phyloP scores from a whole-genome alignment of 1,140 invertebrate genomes.

The Globodera rostochiensis region DNA sequence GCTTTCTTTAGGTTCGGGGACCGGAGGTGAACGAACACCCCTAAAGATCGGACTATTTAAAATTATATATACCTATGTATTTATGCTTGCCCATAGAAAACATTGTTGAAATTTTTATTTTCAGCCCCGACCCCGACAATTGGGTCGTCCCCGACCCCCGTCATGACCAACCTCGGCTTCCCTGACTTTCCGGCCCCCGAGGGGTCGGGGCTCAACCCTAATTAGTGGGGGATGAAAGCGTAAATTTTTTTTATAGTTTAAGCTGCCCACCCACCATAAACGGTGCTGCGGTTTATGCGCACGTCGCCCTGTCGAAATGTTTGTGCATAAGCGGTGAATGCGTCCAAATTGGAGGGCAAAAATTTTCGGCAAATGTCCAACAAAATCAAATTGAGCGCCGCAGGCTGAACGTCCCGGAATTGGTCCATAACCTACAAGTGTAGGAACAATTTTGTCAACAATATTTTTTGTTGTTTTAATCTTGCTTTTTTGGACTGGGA shows the following conservation, averaged over 20 bases:
- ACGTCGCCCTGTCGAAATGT: slow-evolving; percentile 51
- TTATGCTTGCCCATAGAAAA: too few relatives aligned
- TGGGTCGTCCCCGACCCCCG: too few relatives aligned
- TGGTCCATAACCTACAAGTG: slow-evolving; percentile 53
- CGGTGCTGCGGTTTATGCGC: slow-evolving; percentile 62
- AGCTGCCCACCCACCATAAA: slow-evolving; percentile 53
- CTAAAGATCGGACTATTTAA: too few relatives aligned
- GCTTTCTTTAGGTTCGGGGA: too few relatives aligned
- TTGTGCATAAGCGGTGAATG: slow-evolving; percentile 59
- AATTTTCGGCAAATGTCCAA: slow-evolving; percentile 68
- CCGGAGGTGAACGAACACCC: too few relatives aligned
- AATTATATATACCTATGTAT: too few relatives aligned
- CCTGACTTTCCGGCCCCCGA: too few relatives aligned
- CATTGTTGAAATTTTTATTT: too few relatives aligned
- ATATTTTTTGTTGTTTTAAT: slow-evolving; percentile 46
- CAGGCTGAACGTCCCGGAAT: slow-evolving; percentile 64
- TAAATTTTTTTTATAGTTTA: background rate
- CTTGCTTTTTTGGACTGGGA: too few relatives aligned
- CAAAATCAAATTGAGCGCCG: slow-evolving; percentile 67
- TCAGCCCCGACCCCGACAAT: too few relatives aligned
- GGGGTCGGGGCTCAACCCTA: too few relatives aligned
- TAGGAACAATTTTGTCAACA: background rate
- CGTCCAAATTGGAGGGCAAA: slow-evolving; percentile 59
- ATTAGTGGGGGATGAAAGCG: background rate
- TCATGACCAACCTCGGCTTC: too few relatives aligned